A percentile compares a stretch with the other conserved stretches of the same genome.
These are phyloP conservation scores for Aethina tumida DNA, from an alignment of 1,140 invertebrate genomes.

Conservation along the genomic window DNA sequence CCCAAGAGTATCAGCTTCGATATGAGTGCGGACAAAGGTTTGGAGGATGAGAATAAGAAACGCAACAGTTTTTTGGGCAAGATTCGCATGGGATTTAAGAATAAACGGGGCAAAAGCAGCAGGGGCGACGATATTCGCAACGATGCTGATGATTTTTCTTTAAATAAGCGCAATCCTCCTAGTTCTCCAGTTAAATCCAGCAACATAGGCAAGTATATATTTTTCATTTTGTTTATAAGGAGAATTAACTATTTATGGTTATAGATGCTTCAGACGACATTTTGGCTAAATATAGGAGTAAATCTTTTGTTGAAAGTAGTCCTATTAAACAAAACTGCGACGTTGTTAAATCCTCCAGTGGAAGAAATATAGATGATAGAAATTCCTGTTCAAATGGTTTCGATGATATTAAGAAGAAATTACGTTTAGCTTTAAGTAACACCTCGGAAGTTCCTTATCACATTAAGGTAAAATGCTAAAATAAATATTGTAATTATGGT, in stretches of 20 bases:
- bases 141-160: conserved; percentile 32
- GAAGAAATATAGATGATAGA: conserved; percentile 12
- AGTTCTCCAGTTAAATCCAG: too few species aligned
- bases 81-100: conserved; percentile 57
- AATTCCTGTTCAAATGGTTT: conserved; percentile 22
- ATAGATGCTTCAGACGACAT: conserved; percentile 83
- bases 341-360: conserved; percentile 14
- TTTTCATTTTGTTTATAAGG: too few species aligned
- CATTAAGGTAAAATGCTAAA: conserved; percentile 26
- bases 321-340: conserved; percentile 31
- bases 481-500: too few species aligned
- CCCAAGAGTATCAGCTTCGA: conserved; percentile 89
- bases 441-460: conserved; percentile 24
- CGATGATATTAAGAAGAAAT: conserved; percentile 80
- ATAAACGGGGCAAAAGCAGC: conserved; percentile 44
- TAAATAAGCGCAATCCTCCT: conserved; percentile 15
- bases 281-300: conserved; percentile 86
- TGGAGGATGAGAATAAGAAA: conserved; percentile 27
- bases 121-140: conserved; percentile 41
- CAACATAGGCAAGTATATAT: too few species aligned
- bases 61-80: conserved; percentile 54
- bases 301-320: conserved; percentile 53
- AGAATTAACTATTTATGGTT: conserved; percentile 4
- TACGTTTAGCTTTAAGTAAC: conserved; percentile 77
- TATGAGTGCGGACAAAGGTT: conserved; percentile 72